phyloP scores from a whole-genome alignment of 2,113 vertebrate species.

The Neotoma lepida region DNA sequence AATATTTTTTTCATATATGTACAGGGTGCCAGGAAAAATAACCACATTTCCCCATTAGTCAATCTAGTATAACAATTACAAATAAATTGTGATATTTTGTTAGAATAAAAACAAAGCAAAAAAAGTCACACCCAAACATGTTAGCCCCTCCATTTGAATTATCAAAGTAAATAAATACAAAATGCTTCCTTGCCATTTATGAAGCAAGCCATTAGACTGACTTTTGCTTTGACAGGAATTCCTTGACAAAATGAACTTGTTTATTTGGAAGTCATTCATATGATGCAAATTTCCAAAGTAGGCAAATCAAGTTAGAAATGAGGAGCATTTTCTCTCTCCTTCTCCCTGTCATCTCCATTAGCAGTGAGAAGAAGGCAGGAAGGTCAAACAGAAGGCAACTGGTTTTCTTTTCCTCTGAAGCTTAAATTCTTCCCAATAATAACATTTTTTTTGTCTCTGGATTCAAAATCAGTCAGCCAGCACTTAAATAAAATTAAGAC shows the following conservation, averaged over 20 bases:
- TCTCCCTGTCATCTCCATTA: background rate
- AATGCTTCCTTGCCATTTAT: background rate
- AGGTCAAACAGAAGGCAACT: constrained; percentile 47
- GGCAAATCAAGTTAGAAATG: constrained; percentile 42
- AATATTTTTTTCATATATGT: constrained; percentile 48
- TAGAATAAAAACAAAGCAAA: constrained; percentile 56
- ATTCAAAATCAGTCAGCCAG: constrained; percentile 66
- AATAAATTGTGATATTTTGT: constrained; percentile 26
- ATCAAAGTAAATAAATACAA: constrained; percentile 53
- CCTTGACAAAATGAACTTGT: background rate
- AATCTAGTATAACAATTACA: constrained; percentile 4
- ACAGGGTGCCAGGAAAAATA: constrained; percentile 43
- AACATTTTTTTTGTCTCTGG: constrained; percentile 4
- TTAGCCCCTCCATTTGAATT: background rate
- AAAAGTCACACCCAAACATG: background rate
- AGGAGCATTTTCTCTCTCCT: background rate
- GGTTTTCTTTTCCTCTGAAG: constrained; percentile 32
- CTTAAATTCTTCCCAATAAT: constrained; percentile 61
- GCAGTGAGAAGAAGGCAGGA: constrained; percentile 22
- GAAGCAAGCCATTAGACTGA: constrained; percentile 26
- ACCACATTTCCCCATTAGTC: constrained; percentile 21
- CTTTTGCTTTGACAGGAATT: constrained; percentile 43
- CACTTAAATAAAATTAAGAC: constrained; percentile 73
- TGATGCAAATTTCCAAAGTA: constrained; percentile 45
- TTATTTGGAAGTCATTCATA: constrained; percentile 27